phyloP scores from a whole-genome alignment of 2,113 vertebrate genomes.

The Apodemus sylvaticus region DNA sequence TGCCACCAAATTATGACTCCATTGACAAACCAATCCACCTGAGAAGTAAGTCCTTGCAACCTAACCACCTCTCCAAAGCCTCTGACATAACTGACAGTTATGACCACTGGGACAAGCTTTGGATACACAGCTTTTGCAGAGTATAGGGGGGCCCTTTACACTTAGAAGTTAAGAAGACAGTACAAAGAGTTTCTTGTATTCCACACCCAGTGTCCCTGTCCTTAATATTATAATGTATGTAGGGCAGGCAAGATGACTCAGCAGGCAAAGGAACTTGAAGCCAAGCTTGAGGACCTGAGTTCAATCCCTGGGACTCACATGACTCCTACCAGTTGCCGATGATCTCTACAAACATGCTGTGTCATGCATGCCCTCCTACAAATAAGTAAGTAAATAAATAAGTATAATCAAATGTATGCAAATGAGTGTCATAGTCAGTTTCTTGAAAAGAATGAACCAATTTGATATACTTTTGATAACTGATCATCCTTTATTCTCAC shows the following conservation, averaged over 20 bases:
- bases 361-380: neutral
- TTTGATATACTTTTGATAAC: neutral
- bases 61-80: neutral
- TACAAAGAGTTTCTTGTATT: neutral
- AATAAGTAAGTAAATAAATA: neutral
- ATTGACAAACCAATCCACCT: neutral
- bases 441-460: neutral
- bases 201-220: neutral
- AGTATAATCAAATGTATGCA: neutral
- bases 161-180: slow-evolving; percentile 14
- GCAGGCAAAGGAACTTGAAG: neutral
- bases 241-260: neutral
- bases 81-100: neutral
- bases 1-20: neutral
- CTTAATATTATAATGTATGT: neutral
- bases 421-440: neutral
- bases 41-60: neutral
- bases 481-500: neutral
- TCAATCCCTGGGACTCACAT: neutral
- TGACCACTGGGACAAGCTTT: neutral
- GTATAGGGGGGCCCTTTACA: neutral
- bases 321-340: neutral
- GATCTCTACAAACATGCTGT: neutral
- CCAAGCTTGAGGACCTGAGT: neutral
- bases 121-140: neutral